Base-by-base conservation (phyloP, 2,113 vertebrate species). In the Stigmatopora nigra region DNA sequence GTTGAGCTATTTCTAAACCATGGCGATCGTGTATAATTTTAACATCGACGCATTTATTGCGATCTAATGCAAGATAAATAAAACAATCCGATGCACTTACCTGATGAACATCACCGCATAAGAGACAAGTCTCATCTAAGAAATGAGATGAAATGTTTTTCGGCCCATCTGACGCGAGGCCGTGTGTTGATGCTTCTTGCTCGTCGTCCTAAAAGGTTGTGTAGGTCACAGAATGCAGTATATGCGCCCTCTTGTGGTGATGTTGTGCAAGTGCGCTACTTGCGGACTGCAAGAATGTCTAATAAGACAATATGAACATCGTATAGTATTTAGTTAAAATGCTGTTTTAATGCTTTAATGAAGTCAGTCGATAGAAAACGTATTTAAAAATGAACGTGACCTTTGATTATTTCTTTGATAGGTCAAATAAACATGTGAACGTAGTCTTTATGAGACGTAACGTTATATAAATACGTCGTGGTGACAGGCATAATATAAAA, bases 91-190 rank as follows among this genome's bases (percentile, higher is more conserved):
- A 15, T 15, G 31, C 7, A 22, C 15, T 3, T 84, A 86, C 84
- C 59, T 61, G 59, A 82, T 83, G 76, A 59, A 73, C 84, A 85
- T 84, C 70, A 73, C 77, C 65, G 14, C 25, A 31, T 31, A 8
- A 15, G 13, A 31, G 25, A 22, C 14, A 56, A 15, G 25, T 56
- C 0, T 38, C 68, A 10, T 44, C 13, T 36, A 19, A 31, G 1
- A 31, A 63, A 19, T 1, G 6, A 10, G 68, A 49, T 1, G 6
- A 10, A 66, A 49, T 53, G 71, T 49, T 65, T 61, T 52, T 85
- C 71, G 36, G 67, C 72, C 60, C 84, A 81, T 83, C 14, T 0
- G 16, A 61, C 2, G 0, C 58, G 10, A 46, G 36, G 69, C 65
- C 52, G 68, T 11, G 71, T 45, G 64, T 58, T 65, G 58, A 25